Conservation (phyloP, 2,888 invertebrate species). For the Didymodactylos carnosus region DNA sequence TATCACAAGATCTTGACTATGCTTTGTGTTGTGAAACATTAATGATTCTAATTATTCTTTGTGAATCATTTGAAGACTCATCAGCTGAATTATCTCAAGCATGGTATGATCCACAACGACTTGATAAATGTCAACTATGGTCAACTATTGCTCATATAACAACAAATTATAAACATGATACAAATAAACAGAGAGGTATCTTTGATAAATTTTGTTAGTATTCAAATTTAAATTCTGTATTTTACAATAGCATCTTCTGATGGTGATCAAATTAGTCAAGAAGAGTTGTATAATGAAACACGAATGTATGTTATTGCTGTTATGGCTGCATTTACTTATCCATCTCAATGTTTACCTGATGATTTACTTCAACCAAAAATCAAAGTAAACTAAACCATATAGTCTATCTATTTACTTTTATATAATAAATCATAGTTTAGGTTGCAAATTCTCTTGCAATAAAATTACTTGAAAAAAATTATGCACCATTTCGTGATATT, state of each 20-base stretch:
- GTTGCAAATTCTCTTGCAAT: neutral
- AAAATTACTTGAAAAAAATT: neutral
- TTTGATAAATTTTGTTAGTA: no score
- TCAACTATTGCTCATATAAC: neutral
- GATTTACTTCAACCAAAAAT: slow-evolving; percentile 4
- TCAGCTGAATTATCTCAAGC: neutral
- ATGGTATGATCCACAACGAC: neutral
- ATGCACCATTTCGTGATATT: neutral
- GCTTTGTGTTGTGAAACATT: neutral
- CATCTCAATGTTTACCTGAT: slow-evolving; percentile 1
- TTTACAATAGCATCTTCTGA: no score
- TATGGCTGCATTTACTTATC: slow-evolving; percentile 11
- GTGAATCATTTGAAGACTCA: neutral
- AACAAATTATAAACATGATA: neutral
- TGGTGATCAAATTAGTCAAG: no score
- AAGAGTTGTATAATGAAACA: neutral
- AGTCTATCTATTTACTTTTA: neutral
- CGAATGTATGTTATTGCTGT: neutral
- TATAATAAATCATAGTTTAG: neutral
- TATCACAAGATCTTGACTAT: neutral
- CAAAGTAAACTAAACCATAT: neutral
- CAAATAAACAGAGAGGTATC: neutral
- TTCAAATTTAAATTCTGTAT: no score
- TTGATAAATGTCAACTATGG: neutral
- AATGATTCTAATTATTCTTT: neutral